Base-by-base conservation (phyloP, 2,888 invertebrate genomes). In the Drosophila emarginata region DNA sequence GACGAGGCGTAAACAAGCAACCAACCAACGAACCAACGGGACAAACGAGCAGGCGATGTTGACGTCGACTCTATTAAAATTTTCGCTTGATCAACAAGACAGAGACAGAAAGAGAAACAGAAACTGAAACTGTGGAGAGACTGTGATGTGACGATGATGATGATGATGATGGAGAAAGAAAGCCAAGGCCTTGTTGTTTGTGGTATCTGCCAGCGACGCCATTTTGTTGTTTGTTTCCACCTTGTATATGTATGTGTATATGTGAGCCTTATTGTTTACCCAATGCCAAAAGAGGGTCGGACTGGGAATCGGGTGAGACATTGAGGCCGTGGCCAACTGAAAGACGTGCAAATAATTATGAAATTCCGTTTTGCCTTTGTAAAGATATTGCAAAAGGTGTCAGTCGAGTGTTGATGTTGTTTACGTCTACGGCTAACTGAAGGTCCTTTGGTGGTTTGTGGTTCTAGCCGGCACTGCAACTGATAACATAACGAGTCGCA, bases 31-130 rank as follows among this genome's bases (percentile, higher is more conserved):
- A 28, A 5, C 28, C 5, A 28, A 28, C 3, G 28, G 11, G 32
- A 9, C 32, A 11, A 4, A 1, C 21, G 45, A 11, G 11, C 45
- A 9, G 45, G 45, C 45, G 69, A 78, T 78, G 83, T 74, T 80
- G 76, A 81, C 78, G 86, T 83, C 86, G 83, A 78, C 78, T 81
- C 83, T 81, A 85, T 81, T 78, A 81, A 86, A 86, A 78, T 78
- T 76, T 85, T 76, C 71, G 78, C 86, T 76, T 81, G 86, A 80
- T 81, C 83, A 86, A 86, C 76, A 72, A 76, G 78, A 74, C 78
- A 80, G 66, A 56, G 68, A 64, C 37, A 45, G 40, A 26, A 59
- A 39, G 62, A 51, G 63, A 39, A n/a, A 45, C 28, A 36, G 57
- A 61, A 61, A 51, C 15, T 51, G 54, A 4, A 36, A 51, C 50